phyloP scores from a whole-genome alignment of 1,140 invertebrate species.

The Lordiphosa mommai region DNA sequence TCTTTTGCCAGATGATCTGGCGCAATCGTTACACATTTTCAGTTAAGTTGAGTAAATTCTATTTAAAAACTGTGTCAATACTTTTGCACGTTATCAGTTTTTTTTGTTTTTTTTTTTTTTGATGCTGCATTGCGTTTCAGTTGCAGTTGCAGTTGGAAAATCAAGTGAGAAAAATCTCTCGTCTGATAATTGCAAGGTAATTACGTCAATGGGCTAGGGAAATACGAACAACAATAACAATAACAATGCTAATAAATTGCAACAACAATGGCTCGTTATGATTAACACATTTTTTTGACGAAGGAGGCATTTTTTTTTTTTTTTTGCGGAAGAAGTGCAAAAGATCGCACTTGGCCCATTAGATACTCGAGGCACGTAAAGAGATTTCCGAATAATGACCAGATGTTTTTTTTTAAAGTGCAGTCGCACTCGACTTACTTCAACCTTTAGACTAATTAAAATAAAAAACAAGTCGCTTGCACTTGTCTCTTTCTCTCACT shows the following conservation, averaged over 20 bases:
- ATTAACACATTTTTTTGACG: conserved; percentile 4
- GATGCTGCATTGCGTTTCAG: not conserved
- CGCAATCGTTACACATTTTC: too few relatives aligned
- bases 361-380: conserved; percentile 5
- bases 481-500: not conserved
- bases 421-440: not conserved
- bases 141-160: not conserved
- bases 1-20: too few relatives aligned
- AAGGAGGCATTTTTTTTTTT: not conserved
- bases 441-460: conserved; percentile 10
- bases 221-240: conserved; percentile 3
- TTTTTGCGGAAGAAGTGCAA: conserved; percentile 1
- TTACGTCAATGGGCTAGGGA: not conserved
- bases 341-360: not conserved
- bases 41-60: too few relatives aligned
- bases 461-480: conserved; percentile 6
- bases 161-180: conserved; percentile 1
- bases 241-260: conserved; percentile 5
- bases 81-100: not conserved
- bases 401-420: conserved; percentile 4
- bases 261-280: conserved; percentile 4
- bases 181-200: conserved; percentile 4
- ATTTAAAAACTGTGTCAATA: too few relatives aligned
- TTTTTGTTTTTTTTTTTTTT: not conserved
- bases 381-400: not conserved